A percentile compares a stretch with the other conserved stretches of the same genome.
phyloP scores from a whole-genome alignment of 2,888 invertebrate genomes.

The Parapristionchus giblindavisi region DNA sequence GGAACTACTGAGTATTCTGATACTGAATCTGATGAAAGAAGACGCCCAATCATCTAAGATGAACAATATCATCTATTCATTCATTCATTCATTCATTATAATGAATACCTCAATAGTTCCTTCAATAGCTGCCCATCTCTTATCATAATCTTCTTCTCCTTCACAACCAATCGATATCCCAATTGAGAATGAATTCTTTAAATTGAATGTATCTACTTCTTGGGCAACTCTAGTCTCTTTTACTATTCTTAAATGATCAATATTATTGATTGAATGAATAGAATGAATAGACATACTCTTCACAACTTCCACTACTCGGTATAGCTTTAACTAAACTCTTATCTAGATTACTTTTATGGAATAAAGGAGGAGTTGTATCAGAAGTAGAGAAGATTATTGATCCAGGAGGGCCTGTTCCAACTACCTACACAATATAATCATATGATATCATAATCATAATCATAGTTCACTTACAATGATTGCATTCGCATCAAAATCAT shows the following conservation, averaged over 20 bases:
- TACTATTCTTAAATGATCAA: background rate
- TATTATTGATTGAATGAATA: background rate
- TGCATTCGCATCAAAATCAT: constrained; percentile 5
- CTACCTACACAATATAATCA: constrained; percentile 13
- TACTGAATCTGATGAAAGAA: constrained; percentile 61
- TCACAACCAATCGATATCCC: constrained; percentile 24
- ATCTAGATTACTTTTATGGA: constrained; percentile 61
- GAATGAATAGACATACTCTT: background rate
- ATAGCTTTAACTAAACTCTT: constrained; percentile 54
- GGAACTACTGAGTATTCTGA: constrained; percentile 65
- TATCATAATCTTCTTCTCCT: constrained; percentile 21
- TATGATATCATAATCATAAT: background rate
- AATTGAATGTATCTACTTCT: constrained; percentile 22
- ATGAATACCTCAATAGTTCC: constrained; percentile 12
- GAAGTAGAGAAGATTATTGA: constrained; percentile 48
- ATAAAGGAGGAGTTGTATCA: constrained; percentile 55
- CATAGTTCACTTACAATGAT: constrained; percentile 15
- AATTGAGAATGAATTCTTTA: background rate
- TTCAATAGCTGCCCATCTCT: constrained; percentile 32
- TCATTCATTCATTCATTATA: background rate
- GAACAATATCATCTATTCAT: background rate
- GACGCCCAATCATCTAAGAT: constrained; percentile 57
- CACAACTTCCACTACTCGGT: background rate
- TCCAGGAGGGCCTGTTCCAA: no score
- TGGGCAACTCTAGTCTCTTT: constrained; percentile 3